Percentiles rank a stretch among this genome's conserved stretches.
Conservation (phyloP, 2,797 vertebrate genomes). For the Chelonia mydas region DNA sequence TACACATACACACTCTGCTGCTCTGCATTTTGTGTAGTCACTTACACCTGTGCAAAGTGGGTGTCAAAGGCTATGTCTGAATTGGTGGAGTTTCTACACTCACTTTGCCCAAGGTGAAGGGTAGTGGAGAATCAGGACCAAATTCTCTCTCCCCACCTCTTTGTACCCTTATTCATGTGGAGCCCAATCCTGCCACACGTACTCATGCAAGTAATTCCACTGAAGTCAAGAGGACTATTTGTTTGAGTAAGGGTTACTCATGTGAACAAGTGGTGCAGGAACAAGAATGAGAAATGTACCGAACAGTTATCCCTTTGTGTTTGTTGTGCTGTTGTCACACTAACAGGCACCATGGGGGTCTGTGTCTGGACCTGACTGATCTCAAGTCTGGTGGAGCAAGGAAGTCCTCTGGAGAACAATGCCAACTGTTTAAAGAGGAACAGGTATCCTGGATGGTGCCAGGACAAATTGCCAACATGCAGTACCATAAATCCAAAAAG, state of each 20-base stretch:
- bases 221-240: background rate
- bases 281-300: background rate
- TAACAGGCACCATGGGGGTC: background rate
- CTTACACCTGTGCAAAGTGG: background rate
- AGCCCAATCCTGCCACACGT: accelerated
- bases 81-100: background rate
- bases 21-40: background rate
- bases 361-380: background rate
- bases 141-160: background rate
- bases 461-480: slow-evolving; percentile 15
- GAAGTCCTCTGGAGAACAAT: background rate
- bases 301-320: background rate
- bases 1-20: slow-evolving; percentile 31
- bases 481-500: slow-evolving; percentile 5
- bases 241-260: background rate
- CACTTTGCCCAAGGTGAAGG: background rate
- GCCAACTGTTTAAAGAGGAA: slow-evolving; percentile 18
- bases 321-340: background rate
- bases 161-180: background rate
- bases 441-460: background rate
- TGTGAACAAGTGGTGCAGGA: background rate
- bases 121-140: background rate
- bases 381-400: background rate
- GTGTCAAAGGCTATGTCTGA: background rate
- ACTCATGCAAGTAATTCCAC: background rate